Evolutionary conservation across 2,888 invertebrate species (phyloP), one percentile per base, ranked within the genome.

Genomic region (Hoplodrina ambigua): DNA sequence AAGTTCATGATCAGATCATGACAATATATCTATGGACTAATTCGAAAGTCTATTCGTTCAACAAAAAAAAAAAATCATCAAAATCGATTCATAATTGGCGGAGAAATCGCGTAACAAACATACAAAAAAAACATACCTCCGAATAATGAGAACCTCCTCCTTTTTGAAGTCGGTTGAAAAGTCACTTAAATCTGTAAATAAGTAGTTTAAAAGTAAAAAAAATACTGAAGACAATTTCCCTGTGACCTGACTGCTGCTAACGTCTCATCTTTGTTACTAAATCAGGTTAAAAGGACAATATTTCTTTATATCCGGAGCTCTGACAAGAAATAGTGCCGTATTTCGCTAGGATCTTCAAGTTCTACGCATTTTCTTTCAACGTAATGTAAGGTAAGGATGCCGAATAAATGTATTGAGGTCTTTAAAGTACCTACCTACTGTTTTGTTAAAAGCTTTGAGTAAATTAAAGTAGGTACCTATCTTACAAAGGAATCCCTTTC

Each of bases 251-350:
- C 72, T 72, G 68, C 64, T 56, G 50, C 3, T 61, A 65, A 67
- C 59, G 54, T 59, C 58, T 65, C 72, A 81, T 63, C 69, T 75
- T 73, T 64, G 70, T 77, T 67, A 63, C 57, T 84, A 72, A 83
- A 83, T 83, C 84, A 82, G 72, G 77, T 77, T 79, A 77, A 83
- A 84, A 84, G 82, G 74, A 61, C 74, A 63, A 76, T 79, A 79
- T 75, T 71, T 81, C 76, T 79, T 76, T 79, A 55, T 72, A 81
- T 78, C 70, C 76, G 17, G n/a, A 54, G 63, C 66, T 78, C 61
- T 63, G 76, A 75, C 74, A 83, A 76, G 79, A 83, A 68, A 76
- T 76, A 79, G 67, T 75, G 54, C 59, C 63, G 69, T 71, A 75
- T 69, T 78, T 72, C 53, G 25, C 67, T 50, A 63, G 50, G 19